Evolutionary conservation across 2,797 vertebrate species (phyloP), one percentile per base, ranked within the genome.

Genomic region (Scolopax bukidnonensis): DNA sequence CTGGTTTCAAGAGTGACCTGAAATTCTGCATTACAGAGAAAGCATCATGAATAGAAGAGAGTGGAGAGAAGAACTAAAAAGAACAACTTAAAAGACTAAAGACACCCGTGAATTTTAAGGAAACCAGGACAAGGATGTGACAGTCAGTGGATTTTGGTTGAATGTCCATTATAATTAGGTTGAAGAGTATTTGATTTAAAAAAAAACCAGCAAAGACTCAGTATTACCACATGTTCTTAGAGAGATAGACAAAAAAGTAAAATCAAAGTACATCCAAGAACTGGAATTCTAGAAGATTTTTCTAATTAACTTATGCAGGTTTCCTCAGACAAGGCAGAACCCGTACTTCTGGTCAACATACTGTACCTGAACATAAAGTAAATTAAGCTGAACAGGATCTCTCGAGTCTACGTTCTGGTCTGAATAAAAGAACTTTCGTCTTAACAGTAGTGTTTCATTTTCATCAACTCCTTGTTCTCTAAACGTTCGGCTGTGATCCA

Each of bases 321-420:
- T 92, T 71, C 40, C 61, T 67, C n/a, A 93, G 68, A 63, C 8
- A 79, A 71, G n/a, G 53, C 1, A 57, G 54, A 76, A 81, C 19
- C 11, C 2, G 1, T 27, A 27, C 36, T 81, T 53, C 54, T 38
- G 45, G 21, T 40, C 32, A 7, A 51, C 27, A 54, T 73, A 77
- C 61, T 16, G 25, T 98, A 99, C 99, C 99, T 99, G 99, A 74
- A 99, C 99, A 65, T 99, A 99, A 75, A 99, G 99, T 96, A 99
- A 97, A 97, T 99, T 99, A 51, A 99, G 98, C 97, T 99, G 99
- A 75, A 99, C 99, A 0, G 99, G 99, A 96, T 99, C 99, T 91
- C 99, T 98, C 0, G 99, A 99, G 97, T 99, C 99, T 69, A 99
- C 99, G 1, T 99, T 99, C 97, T 99, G 99, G 96, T 99, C 99